Conservation (phyloP, 1,140 invertebrate genomes). For the Caenorhabditis latens region DNA sequence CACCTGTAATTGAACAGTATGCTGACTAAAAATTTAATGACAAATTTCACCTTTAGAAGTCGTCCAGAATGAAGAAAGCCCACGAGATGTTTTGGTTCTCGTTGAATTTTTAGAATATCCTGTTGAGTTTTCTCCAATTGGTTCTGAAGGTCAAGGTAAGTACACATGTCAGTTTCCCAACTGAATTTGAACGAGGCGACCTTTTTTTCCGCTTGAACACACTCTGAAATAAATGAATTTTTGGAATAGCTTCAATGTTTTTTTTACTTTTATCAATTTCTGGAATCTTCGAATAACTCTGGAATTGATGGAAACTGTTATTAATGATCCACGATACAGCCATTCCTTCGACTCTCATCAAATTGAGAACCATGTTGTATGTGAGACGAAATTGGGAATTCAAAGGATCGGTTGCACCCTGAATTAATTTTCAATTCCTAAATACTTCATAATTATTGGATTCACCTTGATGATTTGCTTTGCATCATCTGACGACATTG, state of each 20-base stretch:
- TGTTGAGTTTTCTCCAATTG: constrained; percentile 81
- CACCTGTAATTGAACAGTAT: constrained; percentile 81
- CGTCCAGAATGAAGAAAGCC: constrained; percentile 94
- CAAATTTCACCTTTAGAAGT: constrained; percentile 85
- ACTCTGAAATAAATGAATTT: constrained; percentile 58
- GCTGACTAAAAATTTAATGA: not conserved
- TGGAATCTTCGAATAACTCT: constrained; percentile 95
- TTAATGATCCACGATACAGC: constrained; percentile 99
- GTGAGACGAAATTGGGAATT: constrained; percentile 99
- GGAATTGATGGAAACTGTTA: constrained; percentile 97
- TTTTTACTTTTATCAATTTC: constrained; percentile 86
- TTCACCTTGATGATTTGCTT: constrained; percentile 87
- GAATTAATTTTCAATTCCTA: constrained; percentile 12
- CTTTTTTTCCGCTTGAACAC: not conserved
- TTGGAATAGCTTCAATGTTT: not conserved
- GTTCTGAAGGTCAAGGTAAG: constrained; percentile 88
- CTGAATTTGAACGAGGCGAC: constrained; percentile 76
- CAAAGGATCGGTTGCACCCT: constrained; percentile 91
- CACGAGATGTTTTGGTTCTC: constrained; percentile 88
- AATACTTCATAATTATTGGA: constrained; percentile 6
- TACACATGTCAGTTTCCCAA: constrained; percentile 85
- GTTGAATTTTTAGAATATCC: constrained; percentile 84
- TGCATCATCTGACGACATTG: constrained; percentile 88
- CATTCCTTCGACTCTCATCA: constrained; percentile 94
- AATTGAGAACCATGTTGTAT: constrained; percentile 99